These are phyloP conservation scores for Narcine bancroftii DNA, from an alignment of 2,113 vertebrate genomes.

Conservation along the genomic window DNA sequence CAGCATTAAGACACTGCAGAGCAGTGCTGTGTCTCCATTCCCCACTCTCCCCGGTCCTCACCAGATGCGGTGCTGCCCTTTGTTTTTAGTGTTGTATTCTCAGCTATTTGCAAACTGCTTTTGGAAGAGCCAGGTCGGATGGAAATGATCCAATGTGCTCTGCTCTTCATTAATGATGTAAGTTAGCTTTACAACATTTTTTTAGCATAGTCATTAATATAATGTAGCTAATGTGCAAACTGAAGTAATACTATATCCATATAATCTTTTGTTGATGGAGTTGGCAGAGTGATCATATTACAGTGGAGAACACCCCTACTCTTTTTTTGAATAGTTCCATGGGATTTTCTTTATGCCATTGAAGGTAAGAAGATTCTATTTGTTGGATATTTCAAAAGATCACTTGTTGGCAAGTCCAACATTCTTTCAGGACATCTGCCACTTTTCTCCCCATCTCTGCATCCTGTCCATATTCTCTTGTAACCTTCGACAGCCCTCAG, in stretches of 20 bases:
- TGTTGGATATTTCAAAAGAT: not conserved
- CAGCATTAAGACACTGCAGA: too few relatives aligned
- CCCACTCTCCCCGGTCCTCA: too few relatives aligned
- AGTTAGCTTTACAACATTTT: not conserved
- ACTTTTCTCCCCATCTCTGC: too few relatives aligned
- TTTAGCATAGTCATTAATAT: not conserved
- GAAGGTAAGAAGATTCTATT: not conserved
- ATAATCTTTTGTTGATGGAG: not conserved
- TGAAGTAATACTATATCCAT: not conserved
- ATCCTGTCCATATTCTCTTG: too few relatives aligned
- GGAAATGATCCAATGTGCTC: conserved; percentile 8
- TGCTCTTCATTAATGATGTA: not conserved
- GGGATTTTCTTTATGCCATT: too few relatives aligned
- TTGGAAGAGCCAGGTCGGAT: not conserved
- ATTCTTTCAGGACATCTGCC: not conserved
- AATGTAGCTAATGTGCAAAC: not conserved
- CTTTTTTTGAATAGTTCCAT: not conserved
- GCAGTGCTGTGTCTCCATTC: too few relatives aligned
- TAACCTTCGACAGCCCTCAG: too few relatives aligned
- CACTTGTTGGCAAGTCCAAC: not conserved
- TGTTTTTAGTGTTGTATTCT: too few relatives aligned
- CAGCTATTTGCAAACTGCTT: not conserved
- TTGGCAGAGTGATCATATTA: not conserved
- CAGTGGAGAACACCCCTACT: not conserved
- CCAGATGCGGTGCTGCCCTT: too few relatives aligned